These are phyloP conservation scores for Pseudotriccus pelzelni DNA, from an alignment of 2,797 vertebrate genomes.

Conservation along the genomic window DNA sequence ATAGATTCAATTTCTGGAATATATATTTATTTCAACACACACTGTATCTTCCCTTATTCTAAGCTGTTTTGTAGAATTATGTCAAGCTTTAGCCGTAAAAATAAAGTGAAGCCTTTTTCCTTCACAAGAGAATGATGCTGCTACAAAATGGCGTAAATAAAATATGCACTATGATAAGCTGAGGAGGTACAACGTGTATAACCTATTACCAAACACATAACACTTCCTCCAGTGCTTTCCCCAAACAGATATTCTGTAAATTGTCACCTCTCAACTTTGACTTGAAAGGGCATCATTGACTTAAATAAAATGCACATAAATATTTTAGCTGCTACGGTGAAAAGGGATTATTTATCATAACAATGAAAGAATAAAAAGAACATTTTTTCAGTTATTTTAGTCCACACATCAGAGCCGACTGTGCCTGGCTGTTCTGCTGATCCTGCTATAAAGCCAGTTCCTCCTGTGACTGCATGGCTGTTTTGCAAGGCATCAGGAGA, in stretches of 20 bases:
- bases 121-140: background rate
- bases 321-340: constrained; percentile 47
- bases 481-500: constrained; percentile 9
- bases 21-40: constrained; percentile 26
- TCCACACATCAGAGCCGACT: background rate
- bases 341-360: constrained; percentile 50
- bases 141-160: constrained; percentile 29
- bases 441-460: constrained; percentile 35
- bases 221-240: background rate
- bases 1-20: constrained; percentile 53
- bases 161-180: constrained; percentile 24
- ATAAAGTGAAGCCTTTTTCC: constrained; percentile 29
- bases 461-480: constrained; percentile 18
- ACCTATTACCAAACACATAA: constrained; percentile 4
- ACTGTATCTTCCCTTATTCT: background rate
- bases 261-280: constrained; percentile 46
- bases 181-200: background rate
- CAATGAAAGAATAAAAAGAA: constrained; percentile 31
- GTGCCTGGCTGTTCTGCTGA: constrained; percentile 41
- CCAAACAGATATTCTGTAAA: constrained; percentile 38
- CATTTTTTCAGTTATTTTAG: constrained; percentile 39
- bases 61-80: constrained; percentile 28
- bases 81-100: constrained; percentile 39
- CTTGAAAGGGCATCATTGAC: constrained; percentile 47
- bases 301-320: constrained; percentile 61